Percentiles rank a stretch among this genome's conserved stretches.
phyloP scores from a whole-genome alignment of 2,113 vertebrate species.

The Alosa alosa region DNA sequence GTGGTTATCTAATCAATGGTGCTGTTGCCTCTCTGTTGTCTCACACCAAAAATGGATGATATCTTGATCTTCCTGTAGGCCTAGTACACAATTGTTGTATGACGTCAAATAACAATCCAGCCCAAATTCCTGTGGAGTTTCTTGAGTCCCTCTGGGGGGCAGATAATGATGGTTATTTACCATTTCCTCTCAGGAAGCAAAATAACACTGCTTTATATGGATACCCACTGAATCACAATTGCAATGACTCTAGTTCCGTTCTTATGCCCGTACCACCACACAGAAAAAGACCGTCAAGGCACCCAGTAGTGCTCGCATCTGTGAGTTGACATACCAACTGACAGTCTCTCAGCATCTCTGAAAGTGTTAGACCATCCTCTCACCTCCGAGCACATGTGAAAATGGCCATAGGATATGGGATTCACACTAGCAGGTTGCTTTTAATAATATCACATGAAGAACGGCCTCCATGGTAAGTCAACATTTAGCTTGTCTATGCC shows the following conservation, averaged over 20 bases:
- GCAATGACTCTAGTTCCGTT: neutral
- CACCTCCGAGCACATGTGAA: neutral
- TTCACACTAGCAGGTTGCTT: neutral
- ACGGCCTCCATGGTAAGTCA: neutral
- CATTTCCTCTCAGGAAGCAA: neutral
- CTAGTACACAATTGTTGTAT: neutral
- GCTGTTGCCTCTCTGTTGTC: neutral
- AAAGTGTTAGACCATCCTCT: neutral
- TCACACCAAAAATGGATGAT: neutral
- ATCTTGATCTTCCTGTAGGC: neutral
- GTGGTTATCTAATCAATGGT: neutral
- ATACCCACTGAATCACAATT: too few relatives aligned
- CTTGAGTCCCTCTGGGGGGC: neutral
- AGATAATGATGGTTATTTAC: neutral
- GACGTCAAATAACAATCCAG: neutral
- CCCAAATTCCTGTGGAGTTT: neutral
- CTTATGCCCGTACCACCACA: neutral
- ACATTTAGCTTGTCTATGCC: neutral
- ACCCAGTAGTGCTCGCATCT: slow-evolving; percentile 29
- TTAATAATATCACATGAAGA: neutral
- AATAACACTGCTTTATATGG: neutral
- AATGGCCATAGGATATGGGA: neutral
- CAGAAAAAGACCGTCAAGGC: slow-evolving; percentile 8
- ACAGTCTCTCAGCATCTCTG: neutral
- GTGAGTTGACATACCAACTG: neutral